phyloP scores from a whole-genome alignment of 92 coral and sea anemone species.

The Pocillopora meandrina region DNA sequence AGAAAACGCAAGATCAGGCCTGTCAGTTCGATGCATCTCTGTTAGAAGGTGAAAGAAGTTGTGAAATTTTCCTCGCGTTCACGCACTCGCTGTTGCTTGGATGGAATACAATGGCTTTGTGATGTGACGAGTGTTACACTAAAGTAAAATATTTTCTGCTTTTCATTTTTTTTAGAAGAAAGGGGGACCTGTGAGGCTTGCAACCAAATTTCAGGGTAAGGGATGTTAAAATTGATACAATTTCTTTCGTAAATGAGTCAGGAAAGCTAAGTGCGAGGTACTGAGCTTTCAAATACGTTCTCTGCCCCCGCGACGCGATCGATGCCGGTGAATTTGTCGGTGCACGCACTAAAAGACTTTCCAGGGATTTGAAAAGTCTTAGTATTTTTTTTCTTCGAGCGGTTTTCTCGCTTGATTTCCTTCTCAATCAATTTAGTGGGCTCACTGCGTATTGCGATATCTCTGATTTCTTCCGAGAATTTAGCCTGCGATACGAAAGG shows the following conservation, averaged over 20 bases:
- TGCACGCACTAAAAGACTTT: constrained; percentile 16
- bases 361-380: constrained; percentile 15
- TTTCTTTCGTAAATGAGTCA: background rate
- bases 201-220: constrained; percentile 89
- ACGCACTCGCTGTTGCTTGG: constrained; percentile 23
- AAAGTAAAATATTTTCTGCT: constrained; percentile 26
- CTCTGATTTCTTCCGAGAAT: background rate
- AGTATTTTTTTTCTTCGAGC: background rate
- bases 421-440: background rate
- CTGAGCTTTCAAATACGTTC: background rate
- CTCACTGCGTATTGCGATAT: background rate
- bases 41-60: constrained; percentile 86
- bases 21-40: constrained; percentile 99
- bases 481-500: constrained; percentile 18
- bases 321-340: constrained; percentile 50
- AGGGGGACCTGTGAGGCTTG: constrained; percentile 92
- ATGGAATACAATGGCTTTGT: constrained; percentile 60
- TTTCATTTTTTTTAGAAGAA: constrained; percentile 75
- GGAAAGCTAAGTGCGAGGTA: constrained; percentile 4
- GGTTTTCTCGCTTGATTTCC: background rate
- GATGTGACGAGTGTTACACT: constrained; percentile 41
- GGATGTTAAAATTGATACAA: constrained; percentile 13
- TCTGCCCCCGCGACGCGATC: constrained; percentile 31
- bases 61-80: constrained; percentile 21
- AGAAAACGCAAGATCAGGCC: constrained; percentile 98